phyloP scores from a whole-genome alignment of 2,113 vertebrate species.

The Felis catus region F.catus_Fca126_mat1.0 CM031425.1:51361001-51361500 shows the following conservation, averaged over 20 bases:
- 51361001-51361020: constrained; percentile 90
- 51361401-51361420: constrained; percentile 79
- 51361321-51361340: constrained; percentile 82
- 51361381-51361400: constrained; percentile 77
- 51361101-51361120: neutral
- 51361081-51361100: neutral
- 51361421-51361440: constrained; percentile 80
- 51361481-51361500: constrained; percentile 96
- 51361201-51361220: neutral
- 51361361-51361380: constrained; percentile 67
- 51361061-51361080: constrained; percentile 63
- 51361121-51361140: constrained; percentile 10
- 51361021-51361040: constrained; percentile 80
- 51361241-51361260: constrained; percentile 37
- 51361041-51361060: constrained; percentile 80
- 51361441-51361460: constrained; percentile 84
- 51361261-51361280: constrained; percentile 81
- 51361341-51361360: constrained; percentile 74
- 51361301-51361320: constrained; percentile 69
- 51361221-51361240: neutral
- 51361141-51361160: neutral
- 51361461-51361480: constrained; percentile 90
- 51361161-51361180: constrained; percentile 9
- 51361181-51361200: neutral
- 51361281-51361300: constrained; percentile 56